Percentiles rank a stretch among this genome's conserved stretches.
Conservation (phyloP, 2,888 invertebrate species). For the Apocheima hispidaria region DNA sequence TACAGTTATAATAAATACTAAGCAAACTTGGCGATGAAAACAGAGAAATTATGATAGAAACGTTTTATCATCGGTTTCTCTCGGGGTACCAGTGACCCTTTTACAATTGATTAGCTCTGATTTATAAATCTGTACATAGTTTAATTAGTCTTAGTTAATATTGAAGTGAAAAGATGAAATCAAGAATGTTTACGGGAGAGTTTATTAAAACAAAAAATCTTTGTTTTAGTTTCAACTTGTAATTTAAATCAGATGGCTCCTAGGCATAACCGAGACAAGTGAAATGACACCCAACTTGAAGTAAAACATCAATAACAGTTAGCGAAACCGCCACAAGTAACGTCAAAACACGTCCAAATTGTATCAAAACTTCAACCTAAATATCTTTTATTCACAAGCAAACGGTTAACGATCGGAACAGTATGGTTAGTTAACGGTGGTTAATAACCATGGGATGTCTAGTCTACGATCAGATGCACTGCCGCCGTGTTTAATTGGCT, state of each 20-base stretch:
- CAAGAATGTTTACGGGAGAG: neutral
- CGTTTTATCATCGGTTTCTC: conserved; percentile 50
- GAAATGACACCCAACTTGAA: neutral
- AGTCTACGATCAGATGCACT: conserved; percentile 37
- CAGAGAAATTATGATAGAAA: conserved; percentile 44
- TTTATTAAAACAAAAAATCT: too few relatives aligned
- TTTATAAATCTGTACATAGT: conserved; percentile 22
- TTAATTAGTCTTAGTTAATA: too few relatives aligned
- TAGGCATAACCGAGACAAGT: too few relatives aligned
- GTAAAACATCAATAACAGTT: neutral
- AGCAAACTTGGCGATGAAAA: conserved; percentile 23
- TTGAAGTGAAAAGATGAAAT: conserved; percentile 1
- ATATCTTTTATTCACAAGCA: conserved; percentile 20
- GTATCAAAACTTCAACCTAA: conserved; percentile 16
- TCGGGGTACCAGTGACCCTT: conserved; percentile 33
- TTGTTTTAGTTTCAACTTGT: too few relatives aligned
- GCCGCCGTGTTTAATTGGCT: conserved; percentile 29
- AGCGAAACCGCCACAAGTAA: neutral
- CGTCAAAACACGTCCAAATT: neutral
- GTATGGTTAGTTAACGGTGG: conserved; percentile 38
- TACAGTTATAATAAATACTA: conserved; percentile 44
- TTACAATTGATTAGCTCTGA: conserved; percentile 34
- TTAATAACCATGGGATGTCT: conserved; percentile 35
- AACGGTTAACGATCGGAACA: conserved; percentile 37
- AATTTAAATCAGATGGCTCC: too few relatives aligned